Evolutionary conservation across 2,888 invertebrate genomes (phyloP).

Genomic region (Eudasyphora cyanicolor): DNA sequence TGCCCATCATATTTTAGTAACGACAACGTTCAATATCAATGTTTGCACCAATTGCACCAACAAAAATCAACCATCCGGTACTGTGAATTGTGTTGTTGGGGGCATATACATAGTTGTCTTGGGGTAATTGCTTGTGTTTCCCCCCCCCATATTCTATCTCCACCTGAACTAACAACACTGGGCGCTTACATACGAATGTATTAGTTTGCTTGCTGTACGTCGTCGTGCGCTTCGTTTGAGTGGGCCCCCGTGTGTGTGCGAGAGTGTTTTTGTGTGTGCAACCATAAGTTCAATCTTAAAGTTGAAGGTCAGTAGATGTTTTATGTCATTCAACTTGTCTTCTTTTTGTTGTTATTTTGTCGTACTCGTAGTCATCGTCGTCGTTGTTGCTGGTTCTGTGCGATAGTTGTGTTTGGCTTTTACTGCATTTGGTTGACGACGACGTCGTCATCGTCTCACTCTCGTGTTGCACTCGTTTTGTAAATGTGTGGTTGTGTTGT

Average conservation of each 20-base stretch:
- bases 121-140: background rate
- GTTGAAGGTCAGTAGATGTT: conserved; percentile 80
- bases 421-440: background rate
- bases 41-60: background rate
- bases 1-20: no score
- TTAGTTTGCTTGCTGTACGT: conserved; percentile 22
- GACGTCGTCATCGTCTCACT: conserved; percentile 45
- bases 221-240: background rate
- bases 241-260: conserved; percentile 23
- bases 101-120: background rate
- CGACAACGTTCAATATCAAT: no score
- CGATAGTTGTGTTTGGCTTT: no score
- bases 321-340: conserved; percentile 80
- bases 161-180: background rate
- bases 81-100: background rate
- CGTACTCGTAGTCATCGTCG: background rate
- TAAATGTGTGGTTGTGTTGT: conserved; percentile 18
- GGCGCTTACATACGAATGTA: background rate
- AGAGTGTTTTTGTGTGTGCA: conserved; percentile 49
- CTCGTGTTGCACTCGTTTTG: conserved; percentile 29
- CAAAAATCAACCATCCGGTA: conserved; percentile 12
- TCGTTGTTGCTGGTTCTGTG: conserved; percentile 22
- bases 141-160: background rate
- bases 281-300: conserved; percentile 77
- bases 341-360: conserved; percentile 45